Conservation (phyloP, 2,888 invertebrate genomes). For the Agriopis aurantiaria region DNA sequence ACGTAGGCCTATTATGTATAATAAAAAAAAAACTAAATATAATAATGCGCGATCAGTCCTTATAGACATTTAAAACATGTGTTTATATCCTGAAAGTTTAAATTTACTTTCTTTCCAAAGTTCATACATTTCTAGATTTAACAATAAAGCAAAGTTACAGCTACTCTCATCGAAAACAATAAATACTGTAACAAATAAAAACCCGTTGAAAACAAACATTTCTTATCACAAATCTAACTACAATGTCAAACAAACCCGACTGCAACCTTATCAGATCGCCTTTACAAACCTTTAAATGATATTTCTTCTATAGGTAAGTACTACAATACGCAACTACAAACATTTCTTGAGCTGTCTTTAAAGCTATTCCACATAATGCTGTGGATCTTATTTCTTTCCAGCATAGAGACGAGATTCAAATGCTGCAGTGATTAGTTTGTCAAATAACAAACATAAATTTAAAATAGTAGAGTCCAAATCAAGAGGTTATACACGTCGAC, state of each 20-base stretch:
- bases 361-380: background rate
- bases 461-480: slow-evolving; percentile 10
- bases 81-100: too few relatives aligned
- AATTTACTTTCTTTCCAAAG: too few relatives aligned
- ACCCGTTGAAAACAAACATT: slow-evolving; percentile 32
- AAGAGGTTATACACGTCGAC: slow-evolving; percentile 9
- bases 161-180: slow-evolving; percentile 4
- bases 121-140: too few relatives aligned
- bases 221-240: slow-evolving; percentile 41
- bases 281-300: slow-evolving; percentile 29
- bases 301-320: slow-evolving; percentile 29
- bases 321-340: slow-evolving; percentile 4
- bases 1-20: too few relatives aligned
- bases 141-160: background rate
- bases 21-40: too few relatives aligned
- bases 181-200: slow-evolving; percentile 31
- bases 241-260: slow-evolving; percentile 33
- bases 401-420: background rate
- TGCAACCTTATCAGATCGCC: slow-evolving; percentile 55
- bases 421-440: background rate
- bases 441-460: slow-evolving; percentile 1
- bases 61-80: too few relatives aligned
- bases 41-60: too few relatives aligned
- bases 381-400: background rate
- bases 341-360: background rate